Conservation (phyloP, 2,113 vertebrate species). For the Ptilonorhynchus violaceus region DNA sequence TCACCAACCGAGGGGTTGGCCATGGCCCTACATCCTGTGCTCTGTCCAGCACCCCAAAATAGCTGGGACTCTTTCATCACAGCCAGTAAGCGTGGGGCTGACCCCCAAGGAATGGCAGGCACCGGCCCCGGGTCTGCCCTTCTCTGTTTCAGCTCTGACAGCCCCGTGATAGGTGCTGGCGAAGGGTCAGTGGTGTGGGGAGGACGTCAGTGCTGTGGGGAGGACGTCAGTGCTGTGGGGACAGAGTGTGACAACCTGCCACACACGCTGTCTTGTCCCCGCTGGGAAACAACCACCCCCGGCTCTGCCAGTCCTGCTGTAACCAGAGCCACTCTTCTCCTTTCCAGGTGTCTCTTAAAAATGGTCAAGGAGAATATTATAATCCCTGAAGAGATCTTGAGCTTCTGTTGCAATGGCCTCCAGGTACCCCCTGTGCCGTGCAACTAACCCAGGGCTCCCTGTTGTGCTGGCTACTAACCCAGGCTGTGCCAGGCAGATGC, state of each 20-base stretch:
- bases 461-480: not conserved
- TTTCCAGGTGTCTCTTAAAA: constrained; percentile 49
- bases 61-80: not conserved
- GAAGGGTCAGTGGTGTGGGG: not conserved
- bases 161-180: not conserved
- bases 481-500: not conserved
- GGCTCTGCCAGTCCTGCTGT: not conserved
- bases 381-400: constrained; percentile 43
- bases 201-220: not conserved
- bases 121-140: not conserved
- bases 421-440: not conserved
- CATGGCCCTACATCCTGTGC: accelerated
- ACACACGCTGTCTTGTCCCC: accelerated
- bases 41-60: not conserved
- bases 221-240: not conserved
- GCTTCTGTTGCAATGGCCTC: constrained; percentile 45
- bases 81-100: accelerated
- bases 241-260: not conserved
- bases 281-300: accelerated
- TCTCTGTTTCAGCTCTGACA: accelerated
- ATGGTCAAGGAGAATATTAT: constrained; percentile 36
- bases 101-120: not conserved
- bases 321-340: constrained; percentile 2
- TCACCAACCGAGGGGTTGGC: not conserved
- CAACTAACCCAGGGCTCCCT: not conserved